Conservation (phyloP, 2,888 invertebrate species). For the Sialis lutaria region DNA sequence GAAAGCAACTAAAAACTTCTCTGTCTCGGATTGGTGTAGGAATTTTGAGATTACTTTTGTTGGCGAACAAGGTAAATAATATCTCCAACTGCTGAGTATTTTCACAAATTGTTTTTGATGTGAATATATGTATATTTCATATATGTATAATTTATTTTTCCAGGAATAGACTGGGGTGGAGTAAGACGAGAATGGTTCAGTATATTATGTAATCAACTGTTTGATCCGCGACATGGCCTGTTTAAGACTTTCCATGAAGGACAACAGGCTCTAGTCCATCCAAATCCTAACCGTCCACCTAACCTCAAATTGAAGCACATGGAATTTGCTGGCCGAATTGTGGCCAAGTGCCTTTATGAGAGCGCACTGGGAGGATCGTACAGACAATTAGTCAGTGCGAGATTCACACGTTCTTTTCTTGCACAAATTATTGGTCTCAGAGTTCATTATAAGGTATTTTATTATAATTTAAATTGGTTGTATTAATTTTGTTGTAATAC, state of each 20-base stretch:
- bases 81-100: slow-evolving; percentile 1
- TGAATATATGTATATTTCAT: not conserved
- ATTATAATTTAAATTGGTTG: not conserved
- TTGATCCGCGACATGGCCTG: slow-evolving; percentile 66
- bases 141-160: slow-evolving; percentile 9
- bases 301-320: slow-evolving; percentile 74
- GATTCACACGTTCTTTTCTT: slow-evolving; percentile 81
- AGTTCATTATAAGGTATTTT: slow-evolving; percentile 72
- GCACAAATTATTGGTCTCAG: slow-evolving; percentile 87
- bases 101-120: not conserved
- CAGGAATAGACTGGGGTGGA: slow-evolving; percentile 89
- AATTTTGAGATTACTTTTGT: slow-evolving; percentile 85
- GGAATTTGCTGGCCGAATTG: slow-evolving; percentile 84
- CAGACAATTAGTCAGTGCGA: slow-evolving; percentile 74
- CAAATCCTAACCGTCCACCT: slow-evolving; percentile 60
- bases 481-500: not conserved
- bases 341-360: slow-evolving; percentile 90
- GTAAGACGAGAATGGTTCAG: slow-evolving; percentile 91
- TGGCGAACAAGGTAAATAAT: slow-evolving; percentile 68
- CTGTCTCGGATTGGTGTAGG: slow-evolving; percentile 83
- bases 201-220: slow-evolving; percentile 68
- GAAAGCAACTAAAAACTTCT: slow-evolving; percentile 72
- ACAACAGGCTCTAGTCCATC: slow-evolving; percentile 77
- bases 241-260: slow-evolving; percentile 77
- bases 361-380: slow-evolving; percentile 79